Percentiles rank a stretch among this genome's conserved stretches.
Conservation (phyloP, 2,113 vertebrate species). For the Oreochromis niloticus region DNA sequence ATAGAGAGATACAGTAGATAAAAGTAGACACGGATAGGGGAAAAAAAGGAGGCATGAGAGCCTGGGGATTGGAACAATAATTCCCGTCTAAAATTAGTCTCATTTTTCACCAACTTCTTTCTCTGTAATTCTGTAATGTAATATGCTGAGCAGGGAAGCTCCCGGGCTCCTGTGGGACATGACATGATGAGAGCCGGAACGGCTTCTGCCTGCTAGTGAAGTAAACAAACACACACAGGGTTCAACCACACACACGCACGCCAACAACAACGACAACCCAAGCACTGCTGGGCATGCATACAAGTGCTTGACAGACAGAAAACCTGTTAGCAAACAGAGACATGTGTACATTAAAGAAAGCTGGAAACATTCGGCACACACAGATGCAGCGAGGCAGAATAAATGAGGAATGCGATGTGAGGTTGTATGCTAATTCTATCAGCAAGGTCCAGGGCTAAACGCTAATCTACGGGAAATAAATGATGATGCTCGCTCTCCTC, state of each 20-base stretch:
- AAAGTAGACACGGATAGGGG: neutral
- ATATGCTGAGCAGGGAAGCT: conserved; percentile 54
- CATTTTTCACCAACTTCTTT: conserved; percentile 64
- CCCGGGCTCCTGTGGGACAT: conserved; percentile 42
- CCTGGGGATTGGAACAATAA: conserved; percentile 54
- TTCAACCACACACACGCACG: neutral
- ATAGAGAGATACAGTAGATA: neutral
- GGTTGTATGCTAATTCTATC: neutral
- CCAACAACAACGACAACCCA: neutral
- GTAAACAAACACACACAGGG: conserved; percentile 6
- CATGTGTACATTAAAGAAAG: neutral
- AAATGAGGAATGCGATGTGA: neutral
- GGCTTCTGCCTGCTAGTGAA: conserved; percentile 38
- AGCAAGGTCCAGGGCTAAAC: conserved; percentile 35
- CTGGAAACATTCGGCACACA: neutral
- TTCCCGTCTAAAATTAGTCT: conserved; percentile 64
- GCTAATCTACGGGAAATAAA: conserved; percentile 34
- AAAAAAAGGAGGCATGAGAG: neutral
- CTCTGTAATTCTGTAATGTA: conserved; percentile 61
- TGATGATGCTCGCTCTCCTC: conserved; percentile 9
- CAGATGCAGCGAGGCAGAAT: neutral
- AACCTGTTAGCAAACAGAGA: conserved; percentile 45
- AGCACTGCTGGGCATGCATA: neutral
- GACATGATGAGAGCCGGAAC: conserved; percentile 34
- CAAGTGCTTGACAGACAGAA: conserved; percentile 17